Evolutionary conservation across 1,140 invertebrate genomes (phyloP).

Genomic region (Sinella curviseta): DNA sequence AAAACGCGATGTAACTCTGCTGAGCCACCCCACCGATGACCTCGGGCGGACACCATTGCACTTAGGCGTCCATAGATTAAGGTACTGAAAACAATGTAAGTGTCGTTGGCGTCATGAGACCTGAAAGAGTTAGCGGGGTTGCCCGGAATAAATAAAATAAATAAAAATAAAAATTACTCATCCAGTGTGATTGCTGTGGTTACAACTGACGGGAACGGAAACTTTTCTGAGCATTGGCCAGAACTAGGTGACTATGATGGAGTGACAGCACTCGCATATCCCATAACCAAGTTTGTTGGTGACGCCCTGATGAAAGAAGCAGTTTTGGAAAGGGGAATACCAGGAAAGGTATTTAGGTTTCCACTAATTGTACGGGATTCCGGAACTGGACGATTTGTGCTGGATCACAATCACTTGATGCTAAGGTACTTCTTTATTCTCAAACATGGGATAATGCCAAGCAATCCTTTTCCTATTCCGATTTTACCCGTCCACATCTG

Average conservation of each 20-base stretch:
- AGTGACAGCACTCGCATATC: background rate
- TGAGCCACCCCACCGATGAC: too few relatives aligned
- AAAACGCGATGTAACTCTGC: too few relatives aligned
- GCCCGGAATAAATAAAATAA: too few relatives aligned
- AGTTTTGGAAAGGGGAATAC: background rate
- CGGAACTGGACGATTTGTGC: background rate
- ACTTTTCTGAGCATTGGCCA: background rate
- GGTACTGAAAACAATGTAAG: too few relatives aligned
- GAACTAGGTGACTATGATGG: background rate
- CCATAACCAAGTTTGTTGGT: conserved; percentile 14
- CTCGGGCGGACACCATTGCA: too few relatives aligned
- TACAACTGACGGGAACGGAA: background rate
- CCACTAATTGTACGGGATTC: background rate
- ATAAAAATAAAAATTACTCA: too few relatives aligned
- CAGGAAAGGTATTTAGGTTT: background rate
- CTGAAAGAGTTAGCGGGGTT: too few relatives aligned
- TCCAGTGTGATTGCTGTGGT: background rate
- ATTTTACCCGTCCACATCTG: conserved; percentile 1
- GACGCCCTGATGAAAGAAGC: background rate
- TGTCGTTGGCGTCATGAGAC: too few relatives aligned
- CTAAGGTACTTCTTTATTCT: background rate
- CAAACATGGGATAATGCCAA: background rate
- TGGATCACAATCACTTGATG: background rate
- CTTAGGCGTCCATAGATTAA: too few relatives aligned
- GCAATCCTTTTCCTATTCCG: background rate